Conservation (phyloP, 2,797 vertebrate genomes). For the Diceros bicornis region DNA sequence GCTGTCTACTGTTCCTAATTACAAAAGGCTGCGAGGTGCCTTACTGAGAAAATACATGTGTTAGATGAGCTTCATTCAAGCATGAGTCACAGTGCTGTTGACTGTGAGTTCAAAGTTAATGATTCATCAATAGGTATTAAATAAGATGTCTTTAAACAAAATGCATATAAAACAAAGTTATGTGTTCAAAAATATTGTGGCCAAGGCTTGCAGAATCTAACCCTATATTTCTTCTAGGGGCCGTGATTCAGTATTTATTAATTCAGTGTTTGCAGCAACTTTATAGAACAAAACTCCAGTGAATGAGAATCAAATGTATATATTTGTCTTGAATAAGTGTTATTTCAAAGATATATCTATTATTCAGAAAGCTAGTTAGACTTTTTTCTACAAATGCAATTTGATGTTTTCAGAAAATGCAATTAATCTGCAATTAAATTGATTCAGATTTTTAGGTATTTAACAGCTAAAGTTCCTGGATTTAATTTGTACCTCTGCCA, state of each 20-base stretch:
- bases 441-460: background rate
- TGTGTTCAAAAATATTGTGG: background rate
- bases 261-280: background rate
- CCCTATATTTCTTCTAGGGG: background rate
- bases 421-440: constrained; percentile 14
- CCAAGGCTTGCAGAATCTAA: background rate
- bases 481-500: background rate
- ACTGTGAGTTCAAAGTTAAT: background rate
- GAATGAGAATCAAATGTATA: background rate
- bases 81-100: background rate
- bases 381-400: background rate
- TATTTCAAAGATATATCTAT: constrained; percentile 6
- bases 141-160: background rate
- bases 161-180: background rate
- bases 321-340: background rate
- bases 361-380: constrained; percentile 27
- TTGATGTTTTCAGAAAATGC: constrained; percentile 41
- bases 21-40: background rate
- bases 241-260: background rate
- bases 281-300: background rate
- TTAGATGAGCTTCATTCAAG: background rate
- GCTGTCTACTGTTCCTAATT: background rate
- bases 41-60: background rate
- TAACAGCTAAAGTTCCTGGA: background rate
- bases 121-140: background rate